Evolutionary conservation across 2,797 vertebrate species (phyloP).

Genomic region (Pangasius mekongensis): DNA sequence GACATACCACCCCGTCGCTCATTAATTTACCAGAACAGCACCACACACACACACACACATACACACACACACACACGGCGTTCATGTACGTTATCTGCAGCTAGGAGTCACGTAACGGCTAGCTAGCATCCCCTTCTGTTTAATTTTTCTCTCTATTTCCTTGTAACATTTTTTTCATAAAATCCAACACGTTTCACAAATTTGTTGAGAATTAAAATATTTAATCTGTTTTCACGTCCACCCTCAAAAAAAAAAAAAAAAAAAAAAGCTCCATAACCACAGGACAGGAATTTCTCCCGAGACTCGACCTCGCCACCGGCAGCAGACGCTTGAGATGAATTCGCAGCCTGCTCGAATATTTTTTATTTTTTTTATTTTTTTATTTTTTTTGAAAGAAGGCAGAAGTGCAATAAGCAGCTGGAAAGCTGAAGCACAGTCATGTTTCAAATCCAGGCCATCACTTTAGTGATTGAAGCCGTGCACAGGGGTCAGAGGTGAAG

Average conservation of each 20-base stretch:
- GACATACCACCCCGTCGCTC: not conserved
- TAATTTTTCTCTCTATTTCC: not conserved
- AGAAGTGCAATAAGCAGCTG: conserved; percentile 16
- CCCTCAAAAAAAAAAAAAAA: not conserved
- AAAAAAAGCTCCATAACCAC: not conserved
- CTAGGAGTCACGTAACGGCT: not conserved
- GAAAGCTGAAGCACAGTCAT: conserved; percentile 11
- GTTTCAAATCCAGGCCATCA: conserved; percentile 39
- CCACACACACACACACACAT: not conserved
- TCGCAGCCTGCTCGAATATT: no score
- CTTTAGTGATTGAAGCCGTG: conserved; percentile 39
- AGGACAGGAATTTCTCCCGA: not conserved
- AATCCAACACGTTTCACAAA: not conserved
- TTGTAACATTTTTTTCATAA: not conserved
- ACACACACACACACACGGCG: not conserved
- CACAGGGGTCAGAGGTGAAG: conserved; percentile 44
- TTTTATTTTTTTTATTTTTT: not conserved
- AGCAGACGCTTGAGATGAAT: conserved; percentile 14
- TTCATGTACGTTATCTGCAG: no score
- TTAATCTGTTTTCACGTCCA: not conserved
- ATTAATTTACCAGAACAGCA: not conserved
- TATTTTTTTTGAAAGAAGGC: not conserved
- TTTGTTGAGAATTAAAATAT: not conserved
- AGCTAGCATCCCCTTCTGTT: not conserved
- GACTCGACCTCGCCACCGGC: conserved; percentile 3